Base-by-base conservation (phyloP, 2,888 invertebrate genomes). In the Lycocerus yunnanus region DNA sequence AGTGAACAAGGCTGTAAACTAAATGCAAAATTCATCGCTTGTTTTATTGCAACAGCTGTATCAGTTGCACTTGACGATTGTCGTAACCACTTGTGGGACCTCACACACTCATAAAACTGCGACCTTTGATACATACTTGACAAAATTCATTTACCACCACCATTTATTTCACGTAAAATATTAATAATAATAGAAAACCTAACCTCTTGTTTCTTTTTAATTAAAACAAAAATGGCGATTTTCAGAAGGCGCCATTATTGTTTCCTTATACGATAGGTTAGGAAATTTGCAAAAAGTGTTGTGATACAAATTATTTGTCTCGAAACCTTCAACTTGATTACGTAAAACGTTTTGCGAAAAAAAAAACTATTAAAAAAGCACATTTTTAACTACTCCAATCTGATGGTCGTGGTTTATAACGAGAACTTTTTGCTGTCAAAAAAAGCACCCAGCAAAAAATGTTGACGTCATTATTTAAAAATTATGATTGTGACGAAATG, bases 31-130 rank as follows among this genome's bases (percentile, higher is more conserved):
- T 43, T 68, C 58, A 67, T 74, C 68, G 65, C 16, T 66, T 27
- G 66, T 61, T 27, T 69, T 66, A 68, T 66, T 69, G 69, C 69
- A 75, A 70, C 75, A 72, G 75, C 69, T 72, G 72, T 65, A 75
- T 72, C 73, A 63, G 70, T 75, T 77, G 74, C 77, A 77, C 74
- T 75, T 68, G 77, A 43, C 74, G 77, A 77, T 69, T 69, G 71
- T 58, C 71, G 43, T 73, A 75, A 75, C 77, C 77, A 77, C 75
- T 77, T 77, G 77, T 73, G 67, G 65, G 72, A 77, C 77, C 74
- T 71, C 74, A 72, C 77, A 73, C 77, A 77, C 69, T 71, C 75
- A 75, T 75, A 75, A 68, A 72, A 61, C 68, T 74, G 24, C 74
- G 76, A 76, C 76, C 76, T 76, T 73, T 76, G 68, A 11, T 24